phyloP scores from a whole-genome alignment of 1,140 invertebrate genomes.

The Calliopsis andreniformis region DNA sequence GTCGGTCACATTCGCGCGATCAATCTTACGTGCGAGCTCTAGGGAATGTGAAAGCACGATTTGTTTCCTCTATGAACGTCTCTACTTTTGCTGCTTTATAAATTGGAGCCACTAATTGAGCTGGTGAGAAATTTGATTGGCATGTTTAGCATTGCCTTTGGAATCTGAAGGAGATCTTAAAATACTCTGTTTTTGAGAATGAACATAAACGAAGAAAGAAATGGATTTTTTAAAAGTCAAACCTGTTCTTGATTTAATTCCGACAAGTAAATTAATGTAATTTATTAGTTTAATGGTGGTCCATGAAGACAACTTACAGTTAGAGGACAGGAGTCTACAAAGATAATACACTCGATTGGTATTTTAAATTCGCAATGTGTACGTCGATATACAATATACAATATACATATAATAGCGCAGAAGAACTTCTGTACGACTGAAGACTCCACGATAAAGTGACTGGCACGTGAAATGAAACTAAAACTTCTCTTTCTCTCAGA shows the following conservation, averaged over 20 bases:
- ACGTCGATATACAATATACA: background rate
- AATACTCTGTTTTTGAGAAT: too few species aligned
- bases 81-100: too few species aligned
- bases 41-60: slow-evolving; percentile 13
- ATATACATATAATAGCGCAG: slow-evolving; percentile 2
- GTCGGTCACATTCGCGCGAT: slow-evolving; percentile 18
- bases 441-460: slow-evolving; percentile 27
- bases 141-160: background rate
- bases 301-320: background rate
- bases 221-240: too few species aligned
- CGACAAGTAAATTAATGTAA: too few species aligned
- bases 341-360: too few species aligned
- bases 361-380: slow-evolving; percentile 30
- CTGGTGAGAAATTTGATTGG: background rate
- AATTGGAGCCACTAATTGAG: background rate
- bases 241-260: too few species aligned
- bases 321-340: background rate
- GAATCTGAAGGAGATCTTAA: background rate
- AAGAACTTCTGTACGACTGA: slow-evolving; percentile 40
- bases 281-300: too few species aligned
- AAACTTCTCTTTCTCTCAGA: background rate
- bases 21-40: slow-evolving; percentile 2
- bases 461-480: slow-evolving; percentile 48
- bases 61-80: background rate
- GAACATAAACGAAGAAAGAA: background rate